Percentiles rank a stretch among this genome's conserved stretches.
Evolutionary conservation across 37 sponge, comb jelly and placozoan genomes (phyloP).

Genomic region (Lycopodina hypogea): DNA sequence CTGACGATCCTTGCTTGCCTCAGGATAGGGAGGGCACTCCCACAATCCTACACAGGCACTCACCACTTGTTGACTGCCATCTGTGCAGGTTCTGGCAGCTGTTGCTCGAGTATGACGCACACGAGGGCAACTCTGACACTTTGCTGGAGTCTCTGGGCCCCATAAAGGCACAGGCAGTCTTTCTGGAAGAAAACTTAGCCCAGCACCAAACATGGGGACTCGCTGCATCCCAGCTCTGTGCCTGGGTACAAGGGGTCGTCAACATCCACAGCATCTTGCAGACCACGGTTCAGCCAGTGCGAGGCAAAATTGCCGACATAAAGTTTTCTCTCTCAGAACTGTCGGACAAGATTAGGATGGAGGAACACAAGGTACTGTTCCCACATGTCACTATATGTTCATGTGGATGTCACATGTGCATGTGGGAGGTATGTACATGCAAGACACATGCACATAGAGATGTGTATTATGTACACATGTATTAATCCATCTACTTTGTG

Average conservation of each 20-base stretch:
- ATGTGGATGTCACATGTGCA: not conserved
- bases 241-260: conserved; percentile 56
- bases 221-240: conserved; percentile 49
- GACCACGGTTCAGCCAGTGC: conserved; percentile 50
- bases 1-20: too few relatives aligned
- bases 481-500: too few relatives aligned
- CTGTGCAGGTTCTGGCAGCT: conserved; percentile 53
- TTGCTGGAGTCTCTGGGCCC: conserved; percentile 47
- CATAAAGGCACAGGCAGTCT: conserved; percentile 9
- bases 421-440: too few relatives aligned
- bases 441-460: too few relatives aligned
- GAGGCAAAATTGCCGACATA: conserved; percentile 38
- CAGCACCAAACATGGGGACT: conserved; percentile 19
- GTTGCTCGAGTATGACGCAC: conserved; percentile 32
- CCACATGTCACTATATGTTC: not conserved
- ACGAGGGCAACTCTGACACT: conserved; percentile 45
- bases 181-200: conserved; percentile 18
- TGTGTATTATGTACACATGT: too few relatives aligned
- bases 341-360: conserved; percentile 40
- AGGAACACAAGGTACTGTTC: conserved; percentile 60
- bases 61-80: too few relatives aligned
- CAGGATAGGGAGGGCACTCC: too few relatives aligned
- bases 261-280: conserved; percentile 42
- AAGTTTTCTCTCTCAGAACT: conserved; percentile 48
- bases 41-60: too few relatives aligned